These are phyloP conservation scores for Barbus barbus DNA, from an alignment of 2,113 vertebrate species.

Conservation along the genomic window DNA sequence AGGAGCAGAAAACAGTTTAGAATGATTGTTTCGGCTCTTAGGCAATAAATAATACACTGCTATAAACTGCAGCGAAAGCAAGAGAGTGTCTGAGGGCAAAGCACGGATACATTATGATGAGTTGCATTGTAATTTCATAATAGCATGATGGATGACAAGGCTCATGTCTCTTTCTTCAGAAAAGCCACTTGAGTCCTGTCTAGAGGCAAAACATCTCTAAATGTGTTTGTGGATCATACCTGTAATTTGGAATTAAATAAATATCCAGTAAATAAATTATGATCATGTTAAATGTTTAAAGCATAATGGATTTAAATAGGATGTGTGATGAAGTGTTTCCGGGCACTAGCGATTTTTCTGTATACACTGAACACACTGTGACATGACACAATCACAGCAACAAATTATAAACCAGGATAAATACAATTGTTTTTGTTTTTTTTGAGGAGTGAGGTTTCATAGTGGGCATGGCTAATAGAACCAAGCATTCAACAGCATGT, in stretches of 20 bases:
- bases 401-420: too few relatives aligned
- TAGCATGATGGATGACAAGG: slow-evolving; percentile 27
- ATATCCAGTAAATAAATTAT: background rate
- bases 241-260: slow-evolving; percentile 3
- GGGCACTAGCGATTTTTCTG: background rate
- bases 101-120: slow-evolving; percentile 58
- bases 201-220: background rate
- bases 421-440: too few relatives aligned
- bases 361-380: too few relatives aligned
- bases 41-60: slow-evolving; percentile 63
- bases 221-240: background rate
- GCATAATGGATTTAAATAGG: background rate
- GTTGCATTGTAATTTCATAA: slow-evolving; percentile 48
- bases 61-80: slow-evolving; percentile 8
- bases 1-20: background rate
- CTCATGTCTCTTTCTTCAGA: slow-evolving; percentile 14
- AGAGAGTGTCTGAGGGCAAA: slow-evolving; percentile 45
- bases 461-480: background rate
- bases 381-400: background rate
- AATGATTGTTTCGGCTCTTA: slow-evolving; percentile 32
- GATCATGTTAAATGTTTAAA: slow-evolving; percentile 24
- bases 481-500: background rate
- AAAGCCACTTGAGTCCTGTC: slow-evolving; percentile 8
- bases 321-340: background rate
- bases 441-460: background rate